These are phyloP conservation scores for Hirtodrosophila trivittata DNA, from an alignment of 2,888 invertebrate species.

Conservation along the genomic window DNA sequence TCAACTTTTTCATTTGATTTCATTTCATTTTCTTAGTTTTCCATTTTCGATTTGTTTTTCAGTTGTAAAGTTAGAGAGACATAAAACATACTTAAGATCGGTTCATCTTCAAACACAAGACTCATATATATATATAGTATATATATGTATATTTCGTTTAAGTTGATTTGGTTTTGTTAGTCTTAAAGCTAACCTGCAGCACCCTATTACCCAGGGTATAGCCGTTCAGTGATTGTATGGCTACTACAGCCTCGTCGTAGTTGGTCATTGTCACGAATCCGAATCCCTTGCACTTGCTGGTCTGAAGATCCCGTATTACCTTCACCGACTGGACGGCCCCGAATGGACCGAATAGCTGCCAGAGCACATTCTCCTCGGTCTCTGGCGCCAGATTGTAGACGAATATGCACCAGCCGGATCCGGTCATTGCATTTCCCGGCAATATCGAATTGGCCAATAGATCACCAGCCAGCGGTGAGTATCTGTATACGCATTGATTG, in stretches of 20 bases:
- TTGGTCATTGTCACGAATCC: conserved; percentile 99
- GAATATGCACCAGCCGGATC: conserved; percentile 92
- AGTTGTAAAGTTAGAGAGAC: neutral
- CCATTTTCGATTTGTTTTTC: neutral
- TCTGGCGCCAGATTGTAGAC: conserved; percentile 98
- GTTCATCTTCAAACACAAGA: conserved; percentile 18
- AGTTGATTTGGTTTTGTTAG: conserved; percentile 91
- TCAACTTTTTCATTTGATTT: neutral
- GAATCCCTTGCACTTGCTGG: conserved; percentile 99
- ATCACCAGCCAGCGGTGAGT: conserved; percentile 93
- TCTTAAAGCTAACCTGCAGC: conserved; percentile 98
- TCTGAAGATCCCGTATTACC: conserved; percentile 97
- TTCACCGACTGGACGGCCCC: conserved; percentile 99
- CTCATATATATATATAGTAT: conserved; percentile 7
- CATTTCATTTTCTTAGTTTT: neutral
- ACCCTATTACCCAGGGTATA: conserved; percentile 97
- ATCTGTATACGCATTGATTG: conserved; percentile 83
- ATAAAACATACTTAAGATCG: conserved; percentile 5
- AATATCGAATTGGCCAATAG: conserved; percentile 90
- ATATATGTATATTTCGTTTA: conserved; percentile 55
- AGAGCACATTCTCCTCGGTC: conserved; percentile 97
- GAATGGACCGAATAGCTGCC: conserved; percentile 98
- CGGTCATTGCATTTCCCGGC: conserved; percentile 93
- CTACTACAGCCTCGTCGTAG: conserved; percentile 98
- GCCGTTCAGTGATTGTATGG: conserved; percentile 97